phyloP scores from a whole-genome alignment of 2,888 invertebrate genomes.

The Platynereis dumerilii region DNA sequence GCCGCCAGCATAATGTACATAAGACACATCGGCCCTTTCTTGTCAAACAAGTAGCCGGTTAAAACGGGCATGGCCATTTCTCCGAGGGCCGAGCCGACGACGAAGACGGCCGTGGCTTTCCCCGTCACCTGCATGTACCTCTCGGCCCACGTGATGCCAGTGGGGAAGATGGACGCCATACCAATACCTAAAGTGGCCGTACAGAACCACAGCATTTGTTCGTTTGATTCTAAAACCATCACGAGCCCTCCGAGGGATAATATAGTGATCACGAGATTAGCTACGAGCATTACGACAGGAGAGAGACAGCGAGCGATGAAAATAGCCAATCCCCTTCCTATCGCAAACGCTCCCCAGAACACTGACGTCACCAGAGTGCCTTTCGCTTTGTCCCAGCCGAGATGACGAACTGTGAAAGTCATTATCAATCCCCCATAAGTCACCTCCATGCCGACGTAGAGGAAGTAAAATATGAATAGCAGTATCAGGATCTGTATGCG shows the following conservation, averaged over 20 bases:
- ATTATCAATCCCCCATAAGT: slow-evolving; percentile 64
- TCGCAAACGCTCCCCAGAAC: slow-evolving; percentile 65
- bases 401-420: slow-evolving; percentile 58
- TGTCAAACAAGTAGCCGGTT: slow-evolving; percentile 59
- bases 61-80: slow-evolving; percentile 63
- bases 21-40: slow-evolving; percentile 54
- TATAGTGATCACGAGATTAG: slow-evolving; percentile 54
- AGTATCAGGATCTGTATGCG: slow-evolving; percentile 52
- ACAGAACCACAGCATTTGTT: slow-evolving; percentile 57
- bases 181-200: slow-evolving; percentile 63
- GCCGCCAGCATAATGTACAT: slow-evolving; percentile 58
- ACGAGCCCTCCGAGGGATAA: slow-evolving; percentile 53
- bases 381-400: slow-evolving; percentile 52
- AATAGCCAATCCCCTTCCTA: slow-evolving; percentile 62
- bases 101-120: slow-evolving; percentile 64
- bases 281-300: slow-evolving; percentile 60
- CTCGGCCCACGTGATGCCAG: slow-evolving; percentile 65
- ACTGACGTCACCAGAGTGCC: slow-evolving; percentile 62
- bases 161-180: slow-evolving; percentile 65
- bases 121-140: slow-evolving; percentile 63
- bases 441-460: slow-evolving; percentile 64
- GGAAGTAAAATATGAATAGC: slow-evolving; percentile 61
- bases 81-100: slow-evolving; percentile 63
- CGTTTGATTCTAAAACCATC: slow-evolving; percentile 36
- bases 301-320: slow-evolving; percentile 60